Conservation (phyloP, 1,140 invertebrate genomes). For the Pseudomyrmex cubaensis region DNA sequence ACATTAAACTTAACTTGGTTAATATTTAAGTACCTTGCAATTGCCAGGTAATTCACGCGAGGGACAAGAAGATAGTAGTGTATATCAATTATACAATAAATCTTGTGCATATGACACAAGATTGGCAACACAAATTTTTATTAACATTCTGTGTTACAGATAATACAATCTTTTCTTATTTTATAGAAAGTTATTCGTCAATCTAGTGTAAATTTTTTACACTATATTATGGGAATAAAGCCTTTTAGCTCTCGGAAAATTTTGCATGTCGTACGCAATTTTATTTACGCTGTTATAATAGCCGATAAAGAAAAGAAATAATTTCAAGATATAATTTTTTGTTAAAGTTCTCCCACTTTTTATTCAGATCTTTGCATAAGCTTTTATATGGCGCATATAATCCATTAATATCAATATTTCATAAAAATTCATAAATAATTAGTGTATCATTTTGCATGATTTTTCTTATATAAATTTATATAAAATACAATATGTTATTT, state of each 20-base stretch:
- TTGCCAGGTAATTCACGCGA: neutral
- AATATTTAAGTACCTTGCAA: neutral
- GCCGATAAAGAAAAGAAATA: neutral
- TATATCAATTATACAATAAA: neutral
- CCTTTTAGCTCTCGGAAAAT: neutral
- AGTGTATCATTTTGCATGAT: constrained; percentile 19
- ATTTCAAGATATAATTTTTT: constrained; percentile 18
- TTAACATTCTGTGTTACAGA: neutral
- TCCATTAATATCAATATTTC: neutral
- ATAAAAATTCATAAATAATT: neutral
- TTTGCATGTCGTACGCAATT: constrained; percentile 44
- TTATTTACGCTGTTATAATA: constrained; percentile 35
- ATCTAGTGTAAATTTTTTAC: neutral
- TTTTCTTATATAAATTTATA: no score
- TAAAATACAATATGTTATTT: no score
- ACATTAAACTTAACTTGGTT: neutral
- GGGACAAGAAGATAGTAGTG: neutral
- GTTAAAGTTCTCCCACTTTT: neutral
- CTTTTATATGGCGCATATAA: neutral
- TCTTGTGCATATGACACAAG: neutral
- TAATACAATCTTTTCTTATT: neutral
- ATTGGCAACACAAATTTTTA: neutral
- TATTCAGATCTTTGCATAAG: constrained; percentile 22
- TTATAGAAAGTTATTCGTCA: constrained; percentile 22
- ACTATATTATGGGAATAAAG: constrained; percentile 12